Base-by-base conservation (phyloP, 1,140 invertebrate species). In the Chironomus striatipennis region DNA sequence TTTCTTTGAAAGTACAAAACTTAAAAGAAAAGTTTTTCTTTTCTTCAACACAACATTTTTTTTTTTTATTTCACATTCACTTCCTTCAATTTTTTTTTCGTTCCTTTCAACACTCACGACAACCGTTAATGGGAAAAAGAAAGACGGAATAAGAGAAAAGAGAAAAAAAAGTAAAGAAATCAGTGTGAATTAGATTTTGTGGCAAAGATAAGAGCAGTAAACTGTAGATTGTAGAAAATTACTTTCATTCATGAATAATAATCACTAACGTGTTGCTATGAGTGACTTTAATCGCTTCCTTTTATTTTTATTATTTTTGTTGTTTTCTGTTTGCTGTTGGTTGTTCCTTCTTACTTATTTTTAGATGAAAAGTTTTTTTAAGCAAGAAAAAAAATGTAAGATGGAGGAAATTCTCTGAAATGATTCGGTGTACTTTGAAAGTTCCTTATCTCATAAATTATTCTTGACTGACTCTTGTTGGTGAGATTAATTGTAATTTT, bases 121-220 rank as follows among this genome's bases (percentile, higher is more conserved):
- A 57, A n/a, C 12, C 47, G 12, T 57, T 12, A 57, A 57, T 57
- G 47, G 12, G 12, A n/a, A 34, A 34, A 34, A 34, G 24, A 34
- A 34, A 34, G 24, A 15, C 12, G 12, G 8, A 47, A 57, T 57
- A 4, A 57, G 12, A 15, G 7, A 57, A 57, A 34, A 34, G 12
- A 57, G 12, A 15, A 47, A 57, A 57, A 34, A 34, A 34, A 34
- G 24, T 5, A 34, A 34, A 57, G 12, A n/a, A 15, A 57, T 47
- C 43, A 47, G 43, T 47, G 12, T 57, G 47, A 57, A 57, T 57
- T 57, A 57, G 47, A 57, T 57, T 57, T 57, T 57, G 12, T 57
- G 47, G 47, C 47, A 57, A 57, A 57, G 47, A 57, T 57, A 57
- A 57, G 47, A 57, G 47, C 47, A 57, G n/a, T 34, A 34, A 34